A percentile compares a stretch with the other conserved stretches of the same genome.
These are phyloP conservation scores for Condylura cristata DNA, from an alignment of 2,113 vertebrate species.

Conservation along the genomic window DNA sequence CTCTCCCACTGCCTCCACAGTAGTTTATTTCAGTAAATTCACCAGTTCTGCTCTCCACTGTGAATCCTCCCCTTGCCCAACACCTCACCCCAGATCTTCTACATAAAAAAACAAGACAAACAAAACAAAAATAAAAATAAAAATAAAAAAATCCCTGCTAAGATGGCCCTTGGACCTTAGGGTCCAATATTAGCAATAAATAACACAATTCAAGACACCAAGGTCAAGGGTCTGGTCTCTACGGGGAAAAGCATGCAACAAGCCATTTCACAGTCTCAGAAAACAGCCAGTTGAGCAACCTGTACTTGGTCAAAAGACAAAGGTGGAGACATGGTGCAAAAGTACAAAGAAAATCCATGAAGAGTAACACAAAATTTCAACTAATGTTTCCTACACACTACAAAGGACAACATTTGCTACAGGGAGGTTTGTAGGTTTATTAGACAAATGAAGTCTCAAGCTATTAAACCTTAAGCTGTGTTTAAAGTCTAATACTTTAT, in stretches of 20 bases:
- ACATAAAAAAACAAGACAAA: too few relatives aligned
- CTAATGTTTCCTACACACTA: background rate
- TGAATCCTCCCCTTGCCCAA: too few relatives aligned
- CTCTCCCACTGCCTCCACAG: too few relatives aligned
- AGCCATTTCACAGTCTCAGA: background rate
- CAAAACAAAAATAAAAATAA: too few relatives aligned
- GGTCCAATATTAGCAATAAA: background rate
- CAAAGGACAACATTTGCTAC: background rate
- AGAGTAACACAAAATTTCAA: background rate
- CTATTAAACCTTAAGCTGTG: background rate
- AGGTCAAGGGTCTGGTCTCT: background rate
- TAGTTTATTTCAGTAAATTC: too few relatives aligned
- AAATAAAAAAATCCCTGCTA: background rate
- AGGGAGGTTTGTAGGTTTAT: background rate
- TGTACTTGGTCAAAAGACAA: background rate
- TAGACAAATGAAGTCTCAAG: background rate
- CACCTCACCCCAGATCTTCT: too few relatives aligned
- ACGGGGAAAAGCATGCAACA: background rate
- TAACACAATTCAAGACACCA: background rate
- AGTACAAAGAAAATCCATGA: slow-evolving; percentile 20
- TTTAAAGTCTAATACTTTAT: background rate
- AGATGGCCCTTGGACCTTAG: background rate
- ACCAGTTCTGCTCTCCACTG: too few relatives aligned
- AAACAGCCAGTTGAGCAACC: background rate
- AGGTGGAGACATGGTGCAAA: background rate